Evolutionary conservation across 1,140 invertebrate genomes (phyloP).

Genomic region (Medauroidea extradentata): DNA sequence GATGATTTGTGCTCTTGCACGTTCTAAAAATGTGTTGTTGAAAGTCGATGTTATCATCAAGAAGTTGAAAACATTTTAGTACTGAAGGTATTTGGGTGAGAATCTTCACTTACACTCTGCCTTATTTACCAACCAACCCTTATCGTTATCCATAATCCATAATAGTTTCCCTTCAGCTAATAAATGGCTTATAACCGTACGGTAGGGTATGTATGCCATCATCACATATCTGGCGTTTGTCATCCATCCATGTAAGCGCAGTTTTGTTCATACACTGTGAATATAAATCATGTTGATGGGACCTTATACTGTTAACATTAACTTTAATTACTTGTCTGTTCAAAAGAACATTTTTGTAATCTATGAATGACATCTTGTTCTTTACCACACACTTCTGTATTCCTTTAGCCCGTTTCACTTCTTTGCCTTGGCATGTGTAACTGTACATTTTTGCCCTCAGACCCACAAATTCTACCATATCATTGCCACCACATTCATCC

Average conservation of each 20-base stretch:
- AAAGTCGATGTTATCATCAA: too few species aligned
- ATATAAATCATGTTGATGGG: background rate
- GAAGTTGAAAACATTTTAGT: too few species aligned
- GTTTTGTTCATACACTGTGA: background rate
- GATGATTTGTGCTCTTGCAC: too few species aligned
- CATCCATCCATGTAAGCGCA: conserved; percentile 1
- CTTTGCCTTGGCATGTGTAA: background rate
- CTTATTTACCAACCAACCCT: too few species aligned
- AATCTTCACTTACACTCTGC: too few species aligned
- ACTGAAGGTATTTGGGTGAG: too few species aligned
- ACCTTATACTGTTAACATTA: background rate
- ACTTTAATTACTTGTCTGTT: background rate
- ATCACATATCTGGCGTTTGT: background rate
- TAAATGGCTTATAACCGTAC: background rate
- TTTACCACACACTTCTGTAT: background rate
- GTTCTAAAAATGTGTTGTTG: too few species aligned
- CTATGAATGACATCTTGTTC: background rate
- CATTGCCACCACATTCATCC: conserved; percentile 43
- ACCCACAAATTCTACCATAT: conserved; percentile 42
- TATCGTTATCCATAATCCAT: too few species aligned
- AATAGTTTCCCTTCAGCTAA: too few species aligned
- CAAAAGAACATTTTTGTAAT: background rate
- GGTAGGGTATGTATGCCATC: conserved; percentile 14
- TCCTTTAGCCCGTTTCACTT: background rate
- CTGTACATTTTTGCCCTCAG: conserved; percentile 43